Base-by-base conservation (phyloP, 2,888 invertebrate genomes). In the Heteromyza rotundicornis region DNA sequence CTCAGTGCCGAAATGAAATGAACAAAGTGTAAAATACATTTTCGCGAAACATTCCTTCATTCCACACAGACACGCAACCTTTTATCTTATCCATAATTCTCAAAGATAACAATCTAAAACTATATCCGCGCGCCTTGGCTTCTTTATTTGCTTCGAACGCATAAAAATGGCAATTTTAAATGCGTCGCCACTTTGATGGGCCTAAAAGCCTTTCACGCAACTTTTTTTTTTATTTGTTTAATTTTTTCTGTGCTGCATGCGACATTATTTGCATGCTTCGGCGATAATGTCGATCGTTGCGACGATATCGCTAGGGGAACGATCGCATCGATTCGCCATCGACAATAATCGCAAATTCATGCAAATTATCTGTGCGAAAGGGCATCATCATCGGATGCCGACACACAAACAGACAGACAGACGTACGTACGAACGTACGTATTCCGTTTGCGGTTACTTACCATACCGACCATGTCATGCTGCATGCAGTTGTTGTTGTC, bases 281-380 rank as follows among this genome's bases (percentile, higher is more conserved):
- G 36, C 19, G 59, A 61, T 62, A 62, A 66, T 62, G 57, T 54
- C 62, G 61, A 64, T 64, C 63, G 64, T 63, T 57, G 54, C 56
- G 60, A 56, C 60, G 3, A 47, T 12, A 2, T 3, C 20, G 10
- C 10, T n/a, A n/a, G n/a, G 7, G 27, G 10, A 19, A 14, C 47
- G 47, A 47, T 19, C 47, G 47, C 17, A 64, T 64, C 63, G 63
- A 63, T 62, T 64, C 60, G 64, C 64, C 58, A 64, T 62, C 69
- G 62, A 59, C 64, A 66, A 63, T 69, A 65, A 70, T 69, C 69
- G 66, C 64, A 66, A 69, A 69, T 70, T 68, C 68, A 70, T 70
- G 70, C 70, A 70, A 70, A 70, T 70, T 67, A 68, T 67, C 67
- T 65, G 40, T 40, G 65, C 67, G 64, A 65, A 68, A 69, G 66